These are phyloP conservation scores for Oreohelix idahoensis DNA, from an alignment of 1,140 invertebrate genomes.

Conservation along the genomic window DNA sequence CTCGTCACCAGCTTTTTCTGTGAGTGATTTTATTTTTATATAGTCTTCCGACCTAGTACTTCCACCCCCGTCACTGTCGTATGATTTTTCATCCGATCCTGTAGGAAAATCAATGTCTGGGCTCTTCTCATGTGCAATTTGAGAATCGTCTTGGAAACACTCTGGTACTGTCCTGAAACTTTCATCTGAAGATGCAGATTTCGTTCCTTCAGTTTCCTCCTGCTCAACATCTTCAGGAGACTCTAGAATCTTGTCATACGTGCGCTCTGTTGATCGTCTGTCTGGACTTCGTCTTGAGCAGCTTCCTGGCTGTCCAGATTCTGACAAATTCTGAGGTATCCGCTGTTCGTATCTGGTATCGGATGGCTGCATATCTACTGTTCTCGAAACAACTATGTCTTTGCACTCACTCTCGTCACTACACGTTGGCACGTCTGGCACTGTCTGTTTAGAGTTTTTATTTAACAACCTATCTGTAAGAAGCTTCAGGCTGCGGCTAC, in stretches of 20 bases:
- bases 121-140: slow-evolving; percentile 37
- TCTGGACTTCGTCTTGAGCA: slow-evolving; percentile 31
- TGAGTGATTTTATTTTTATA: not conserved
- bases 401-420: not conserved
- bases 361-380: not conserved
- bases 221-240: slow-evolving; percentile 34
- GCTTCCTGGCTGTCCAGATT: not conserved
- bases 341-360: slow-evolving; percentile 8
- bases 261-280: slow-evolving; percentile 24
- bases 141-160: not conserved
- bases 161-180: slow-evolving; percentile 33
- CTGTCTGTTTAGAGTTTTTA: slow-evolving; percentile 42
- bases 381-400: slow-evolving; percentile 12
- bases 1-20: slow-evolving; percentile 41
- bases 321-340: not conserved
- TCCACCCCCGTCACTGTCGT: slow-evolving; percentile 38
- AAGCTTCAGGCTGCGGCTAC: slow-evolving; percentile 61
- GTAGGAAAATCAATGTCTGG: slow-evolving; percentile 40
- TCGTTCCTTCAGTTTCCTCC: slow-evolving; percentile 24
- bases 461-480: slow-evolving; percentile 62
- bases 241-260: slow-evolving; percentile 30
- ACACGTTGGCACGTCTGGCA: not conserved
- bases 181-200: slow-evolving; percentile 38
- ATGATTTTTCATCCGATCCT: slow-evolving; percentile 31
- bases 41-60: slow-evolving; percentile 29